A percentile compares a stretch with the other conserved stretches of the same genome.
Evolutionary conservation across 2,797 vertebrate species (phyloP).

Genomic region (Megalops cyprinoides): DNA sequence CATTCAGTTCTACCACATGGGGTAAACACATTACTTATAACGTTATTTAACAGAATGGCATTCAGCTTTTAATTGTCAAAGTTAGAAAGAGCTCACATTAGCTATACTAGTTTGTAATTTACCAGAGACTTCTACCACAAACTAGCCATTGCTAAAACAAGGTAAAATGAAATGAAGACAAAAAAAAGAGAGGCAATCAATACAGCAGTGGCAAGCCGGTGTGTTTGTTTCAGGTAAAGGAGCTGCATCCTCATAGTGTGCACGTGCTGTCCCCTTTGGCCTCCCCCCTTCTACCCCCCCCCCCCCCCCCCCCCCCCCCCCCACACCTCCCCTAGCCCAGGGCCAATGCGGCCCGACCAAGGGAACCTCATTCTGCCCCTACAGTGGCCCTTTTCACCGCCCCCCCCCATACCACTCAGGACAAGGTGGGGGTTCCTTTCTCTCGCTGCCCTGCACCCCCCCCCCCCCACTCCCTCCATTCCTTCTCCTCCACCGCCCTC

Average conservation of each 20-base stretch:
- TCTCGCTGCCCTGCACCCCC: conserved; percentile 40
- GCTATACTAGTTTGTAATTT: neutral
- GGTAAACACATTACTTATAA: neutral
- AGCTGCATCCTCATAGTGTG: neutral
- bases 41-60: neutral
- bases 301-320: neutral
- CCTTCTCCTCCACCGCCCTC: conserved; percentile 28
- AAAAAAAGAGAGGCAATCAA: too few species aligned
- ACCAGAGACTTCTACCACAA: too few species aligned
- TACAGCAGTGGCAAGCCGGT: too few species aligned
- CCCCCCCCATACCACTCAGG: conserved; percentile 47
- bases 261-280: neutral
- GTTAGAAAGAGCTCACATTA: neutral
- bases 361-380: conserved; percentile 32
- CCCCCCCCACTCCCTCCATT: conserved; percentile 18
- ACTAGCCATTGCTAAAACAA: too few species aligned
- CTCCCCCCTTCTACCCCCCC: neutral
- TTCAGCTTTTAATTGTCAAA: neutral
- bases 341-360: neutral
- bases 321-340: neutral
- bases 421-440: too few species aligned
- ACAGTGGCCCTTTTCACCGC: conserved; percentile 43
- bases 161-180: too few species aligned
- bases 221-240: neutral
- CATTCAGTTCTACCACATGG: neutral